A percentile compares a stretch with the other conserved stretches of the same genome.
phyloP scores from a whole-genome alignment of 2,888 invertebrate genomes.

The Netelia virgata region DNA sequence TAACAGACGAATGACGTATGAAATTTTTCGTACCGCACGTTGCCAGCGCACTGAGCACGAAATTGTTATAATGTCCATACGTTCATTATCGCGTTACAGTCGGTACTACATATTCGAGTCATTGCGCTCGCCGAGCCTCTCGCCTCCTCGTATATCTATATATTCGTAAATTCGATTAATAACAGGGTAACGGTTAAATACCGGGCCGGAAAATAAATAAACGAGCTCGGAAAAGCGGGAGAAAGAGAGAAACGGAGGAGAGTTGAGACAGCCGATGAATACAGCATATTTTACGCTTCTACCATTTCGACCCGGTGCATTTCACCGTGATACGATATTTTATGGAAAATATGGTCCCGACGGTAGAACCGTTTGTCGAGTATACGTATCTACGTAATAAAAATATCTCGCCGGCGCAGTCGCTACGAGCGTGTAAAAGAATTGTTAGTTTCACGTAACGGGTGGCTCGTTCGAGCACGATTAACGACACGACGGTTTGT shows the following conservation, averaged over 20 bases:
- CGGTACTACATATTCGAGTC: constrained; percentile 41
- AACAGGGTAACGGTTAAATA: constrained; percentile 67
- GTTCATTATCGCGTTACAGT: constrained; percentile 69
- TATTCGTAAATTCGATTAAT: constrained; percentile 61
- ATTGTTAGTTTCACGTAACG: too few relatives aligned
- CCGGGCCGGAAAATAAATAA: constrained; percentile 67
- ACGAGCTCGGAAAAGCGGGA: constrained; percentile 40
- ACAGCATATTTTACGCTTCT: constrained; percentile 12
- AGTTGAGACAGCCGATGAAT: constrained; percentile 55
- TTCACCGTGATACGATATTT: constrained; percentile 34
- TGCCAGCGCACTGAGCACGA: constrained; percentile 23
- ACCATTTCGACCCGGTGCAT: constrained; percentile 22
- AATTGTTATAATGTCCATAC: constrained; percentile 69
- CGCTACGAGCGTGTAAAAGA: too few relatives aligned
- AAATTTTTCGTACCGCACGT: neutral
- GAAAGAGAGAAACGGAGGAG: constrained; percentile 16
- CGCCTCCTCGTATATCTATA: constrained; percentile 20
- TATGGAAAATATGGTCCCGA: constrained; percentile 27
- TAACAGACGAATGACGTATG: neutral
- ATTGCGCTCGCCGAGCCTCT: neutral
- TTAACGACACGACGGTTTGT: neutral
- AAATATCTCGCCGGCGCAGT: too few relatives aligned
- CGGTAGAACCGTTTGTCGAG: constrained; percentile 1
- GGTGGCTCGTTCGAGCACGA: too few relatives aligned
- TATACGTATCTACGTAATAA: neutral